Evolutionary conservation across 2,797 vertebrate species (phyloP), one percentile per base, ranked within the genome.

Genomic region (Echeneis naucrates): DNA sequence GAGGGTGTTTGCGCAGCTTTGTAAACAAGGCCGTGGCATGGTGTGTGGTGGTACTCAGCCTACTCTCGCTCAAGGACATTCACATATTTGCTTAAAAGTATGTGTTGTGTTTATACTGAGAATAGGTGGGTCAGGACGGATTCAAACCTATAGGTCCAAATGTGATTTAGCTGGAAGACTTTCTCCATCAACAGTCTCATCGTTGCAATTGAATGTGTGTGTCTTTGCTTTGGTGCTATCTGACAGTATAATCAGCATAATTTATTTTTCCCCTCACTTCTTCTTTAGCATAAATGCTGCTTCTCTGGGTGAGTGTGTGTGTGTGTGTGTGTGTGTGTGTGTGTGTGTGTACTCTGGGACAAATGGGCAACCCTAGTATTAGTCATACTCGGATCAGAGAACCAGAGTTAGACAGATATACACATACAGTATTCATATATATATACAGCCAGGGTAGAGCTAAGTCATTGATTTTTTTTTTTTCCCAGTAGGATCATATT

Each of bases 181-280:
- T 61, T 76, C 83, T 89, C 82, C 80, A 89, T 91, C 85, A 85
- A 5, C 26, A 6, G 65, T 67, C 75, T 81, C 79, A 24, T 50
- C 3, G 76, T 77, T 30, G 57, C 64, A 69, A 32, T 81, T 56
- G 19, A 35, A 27, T 63, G 1, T 7, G 2, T 40, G 16, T 50
- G 40, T 42, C 17, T 61, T 5, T 16, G 17, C 75, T 70, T 58
- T 52, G 64, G 61, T 58, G 32, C 23, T 10, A 9, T 58, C 57
- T 77, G 84, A 79, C 81, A 81, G 61, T 74, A 72, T 86, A 71
- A 79, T 87, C 67, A 72, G 71, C 68, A 84, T 86, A 81, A 85
- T 82, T 85, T 67, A 68, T 79, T 51, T 58, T 4, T 0, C 50
- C 50, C 35, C 53, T 19, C n/a, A 55, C 32, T 33, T 11, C 11